Base-by-base conservation (phyloP, 2,113 vertebrate species). In the Oryzias celebensis region DNA sequence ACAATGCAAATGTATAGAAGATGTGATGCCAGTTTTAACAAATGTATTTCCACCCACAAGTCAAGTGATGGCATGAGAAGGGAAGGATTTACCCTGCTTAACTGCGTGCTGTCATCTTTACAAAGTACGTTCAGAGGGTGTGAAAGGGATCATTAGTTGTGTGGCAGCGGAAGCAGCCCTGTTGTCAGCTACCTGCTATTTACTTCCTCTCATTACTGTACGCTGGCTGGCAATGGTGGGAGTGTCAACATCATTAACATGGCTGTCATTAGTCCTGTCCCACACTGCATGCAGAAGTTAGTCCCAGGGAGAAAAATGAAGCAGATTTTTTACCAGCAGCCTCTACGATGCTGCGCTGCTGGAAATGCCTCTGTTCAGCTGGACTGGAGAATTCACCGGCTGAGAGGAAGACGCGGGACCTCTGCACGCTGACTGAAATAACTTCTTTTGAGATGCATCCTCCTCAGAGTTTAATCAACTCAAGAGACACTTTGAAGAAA, bases 191-290 rank as follows among this genome's bases (percentile, higher is more conserved):
- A 90, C 91, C 90, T 90, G 82, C 90, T 89, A 91, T 88, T 90
- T 91, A 89, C 89, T 86, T 89, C 89, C 88, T 81, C 86, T 90
- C 83, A 88, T 91, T 91, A 91, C 88, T 82, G 88, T 87, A 87
- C 56, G 71, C 82, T 85, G 84, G 75, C 85, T 88, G 86, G 86
- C 68, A 68, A 84, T 88, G 84, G 88, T 88, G 80, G 86, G 90
- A 91, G 89, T 90, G 87, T 90, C 90, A 90, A 90, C 89, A 91
- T 90, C 89, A 89, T 92, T 91, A 92, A 88, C 89, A 89, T 82
- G 75, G 78, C 89, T 90, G 87, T 91, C 91, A 91, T 90, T 90
- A 90, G 82, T 82, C 80, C 85, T 82, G 82, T 86, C 85, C 71
- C 76, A 63, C 80, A 73, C 84, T 81, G 79, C 78, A 69, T 74